phyloP scores from a whole-genome alignment of 1,140 invertebrate species.

The Geopemphigus sp. region DNA sequence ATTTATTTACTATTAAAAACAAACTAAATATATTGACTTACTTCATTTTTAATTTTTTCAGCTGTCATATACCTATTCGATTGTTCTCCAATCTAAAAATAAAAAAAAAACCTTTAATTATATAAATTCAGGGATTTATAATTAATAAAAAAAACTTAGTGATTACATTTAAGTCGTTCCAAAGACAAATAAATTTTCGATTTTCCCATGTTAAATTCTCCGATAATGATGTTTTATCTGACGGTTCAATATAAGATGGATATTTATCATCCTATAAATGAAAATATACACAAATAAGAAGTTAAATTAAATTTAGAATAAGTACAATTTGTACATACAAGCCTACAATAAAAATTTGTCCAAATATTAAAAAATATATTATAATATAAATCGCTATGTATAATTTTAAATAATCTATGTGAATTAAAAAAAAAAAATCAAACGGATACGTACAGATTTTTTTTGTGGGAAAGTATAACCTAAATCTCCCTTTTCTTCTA shows the following conservation, averaged over 20 bases:
- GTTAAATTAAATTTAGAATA: neutral
- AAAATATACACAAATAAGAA: neutral
- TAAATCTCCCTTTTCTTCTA: slow-evolving; percentile 49
- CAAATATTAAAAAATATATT: neutral
- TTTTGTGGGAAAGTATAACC: neutral
- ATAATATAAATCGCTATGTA: too few species aligned
- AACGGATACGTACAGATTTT: neutral
- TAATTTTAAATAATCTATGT: too few species aligned
- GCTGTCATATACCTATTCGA: neutral
- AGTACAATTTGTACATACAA: neutral
- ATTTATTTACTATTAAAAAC: too few species aligned
- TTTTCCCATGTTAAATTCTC: slow-evolving; percentile 8
- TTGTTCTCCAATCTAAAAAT: slow-evolving; percentile 9
- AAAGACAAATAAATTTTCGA: slow-evolving; percentile 40
- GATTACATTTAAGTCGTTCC: slow-evolving; percentile 35
- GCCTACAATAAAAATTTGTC: neutral
- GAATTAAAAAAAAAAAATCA: neutral
- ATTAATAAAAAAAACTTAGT: too few species aligned
- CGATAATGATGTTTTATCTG: neutral
- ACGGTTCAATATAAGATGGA: neutral
- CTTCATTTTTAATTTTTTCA: neutral
- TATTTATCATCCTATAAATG: neutral
- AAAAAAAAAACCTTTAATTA: too few species aligned
- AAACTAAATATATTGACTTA: neutral
- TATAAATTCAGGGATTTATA: too few species aligned